phyloP scores from a whole-genome alignment of 2,888 invertebrate genomes.

The Amblyjoppa proteus region DNA sequence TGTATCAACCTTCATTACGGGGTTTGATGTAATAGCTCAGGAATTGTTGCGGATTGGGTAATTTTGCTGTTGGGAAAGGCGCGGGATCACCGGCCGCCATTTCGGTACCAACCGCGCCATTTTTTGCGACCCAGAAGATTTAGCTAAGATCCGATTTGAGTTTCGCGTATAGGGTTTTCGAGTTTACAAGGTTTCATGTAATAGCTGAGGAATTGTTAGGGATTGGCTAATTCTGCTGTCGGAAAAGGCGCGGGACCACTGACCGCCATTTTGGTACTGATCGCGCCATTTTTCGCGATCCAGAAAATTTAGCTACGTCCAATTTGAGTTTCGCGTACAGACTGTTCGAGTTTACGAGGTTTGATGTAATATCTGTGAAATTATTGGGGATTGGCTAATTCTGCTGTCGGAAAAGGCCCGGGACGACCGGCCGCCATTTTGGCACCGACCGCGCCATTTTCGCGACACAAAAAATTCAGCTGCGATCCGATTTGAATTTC shows the following conservation, averaged over 20 bases:
- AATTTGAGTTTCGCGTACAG: too few species aligned
- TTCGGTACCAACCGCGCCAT: background rate
- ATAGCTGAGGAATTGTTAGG: background rate
- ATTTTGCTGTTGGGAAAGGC: background rate
- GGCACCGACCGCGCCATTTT: background rate
- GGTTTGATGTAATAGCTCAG: background rate
- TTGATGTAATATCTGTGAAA: background rate
- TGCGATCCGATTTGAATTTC: background rate
- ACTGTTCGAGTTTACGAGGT: background rate
- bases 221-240: background rate
- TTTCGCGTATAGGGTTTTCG: too few species aligned
- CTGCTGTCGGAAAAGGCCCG: background rate
- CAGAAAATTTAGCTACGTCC: too few species aligned
- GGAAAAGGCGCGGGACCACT: background rate
- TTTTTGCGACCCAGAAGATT: background rate
- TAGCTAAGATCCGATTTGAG: too few species aligned
- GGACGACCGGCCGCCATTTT: background rate
- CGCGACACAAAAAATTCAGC: background rate
- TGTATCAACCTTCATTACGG: background rate
- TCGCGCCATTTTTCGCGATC: background rate
- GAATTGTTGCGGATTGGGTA: background rate
- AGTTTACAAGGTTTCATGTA: background rate
- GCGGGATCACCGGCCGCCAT: background rate
- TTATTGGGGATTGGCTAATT: background rate
- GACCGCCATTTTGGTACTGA: background rate